These are phyloP conservation scores for Eonycteris spelaea DNA, from an alignment of 2,113 vertebrate genomes.

Conservation along the genomic window DNA sequence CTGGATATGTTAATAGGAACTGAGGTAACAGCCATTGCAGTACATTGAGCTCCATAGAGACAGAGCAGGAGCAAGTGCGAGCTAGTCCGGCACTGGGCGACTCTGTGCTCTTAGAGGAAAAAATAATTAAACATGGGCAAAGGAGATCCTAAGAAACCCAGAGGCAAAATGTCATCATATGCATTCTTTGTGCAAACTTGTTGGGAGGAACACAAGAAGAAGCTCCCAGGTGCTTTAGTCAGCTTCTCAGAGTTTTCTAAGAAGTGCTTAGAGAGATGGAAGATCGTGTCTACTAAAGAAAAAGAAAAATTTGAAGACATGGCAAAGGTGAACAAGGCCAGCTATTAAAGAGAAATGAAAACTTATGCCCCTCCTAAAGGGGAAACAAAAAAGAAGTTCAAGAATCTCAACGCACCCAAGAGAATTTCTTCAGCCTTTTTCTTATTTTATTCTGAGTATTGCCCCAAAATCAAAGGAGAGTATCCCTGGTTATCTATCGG, in stretches of 20 bases:
- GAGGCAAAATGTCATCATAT: neutral
- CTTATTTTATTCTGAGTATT: neutral
- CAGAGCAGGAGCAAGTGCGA: slow-evolving; percentile 88
- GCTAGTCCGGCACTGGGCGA: slow-evolving; percentile 75
- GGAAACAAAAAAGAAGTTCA: neutral
- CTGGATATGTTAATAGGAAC: too few species aligned
- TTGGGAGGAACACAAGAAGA: too few species aligned
- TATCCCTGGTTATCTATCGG: rapidly evolving
- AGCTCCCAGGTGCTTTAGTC: neutral
- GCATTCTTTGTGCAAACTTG: neutral
- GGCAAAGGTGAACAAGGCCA: neutral
- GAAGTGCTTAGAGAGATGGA: neutral
- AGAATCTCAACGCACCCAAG: neutral
- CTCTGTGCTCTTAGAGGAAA: neutral
- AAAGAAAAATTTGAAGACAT: neutral
- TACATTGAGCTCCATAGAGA: slow-evolving; percentile 92
- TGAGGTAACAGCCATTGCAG: slow-evolving; percentile 93
- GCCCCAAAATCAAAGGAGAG: neutral
- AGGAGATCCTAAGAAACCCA: neutral
- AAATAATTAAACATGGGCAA: too few species aligned
- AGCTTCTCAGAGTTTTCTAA: neutral
- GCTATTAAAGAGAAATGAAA: neutral
- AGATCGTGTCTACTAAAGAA: neutral
- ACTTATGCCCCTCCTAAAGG: neutral
- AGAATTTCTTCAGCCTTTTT: neutral